phyloP scores from a whole-genome alignment of 2,888 invertebrate genomes.

The Amphipoea lucens region DNA sequence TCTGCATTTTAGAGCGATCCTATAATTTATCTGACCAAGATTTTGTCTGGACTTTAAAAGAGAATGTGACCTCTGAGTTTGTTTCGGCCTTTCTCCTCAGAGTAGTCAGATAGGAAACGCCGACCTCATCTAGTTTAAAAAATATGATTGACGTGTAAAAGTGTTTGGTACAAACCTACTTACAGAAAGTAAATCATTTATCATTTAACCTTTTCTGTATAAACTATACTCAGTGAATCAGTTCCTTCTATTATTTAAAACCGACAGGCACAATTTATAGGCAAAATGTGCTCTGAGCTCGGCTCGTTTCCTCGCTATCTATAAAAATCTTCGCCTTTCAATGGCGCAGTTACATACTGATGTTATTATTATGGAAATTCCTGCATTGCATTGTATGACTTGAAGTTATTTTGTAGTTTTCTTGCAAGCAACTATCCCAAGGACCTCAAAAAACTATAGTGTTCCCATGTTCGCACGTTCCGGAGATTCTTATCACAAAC shows the following conservation, averaged over 20 bases:
- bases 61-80: no score
- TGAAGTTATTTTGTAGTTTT: constrained; percentile 5
- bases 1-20: not conserved
- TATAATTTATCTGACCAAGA: not conserved
- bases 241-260: no score
- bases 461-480: not conserved
- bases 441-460: not conserved
- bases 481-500: not conserved
- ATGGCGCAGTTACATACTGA: not conserved
- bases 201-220: not conserved
- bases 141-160: no score
- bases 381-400: not conserved
- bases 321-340: not conserved
- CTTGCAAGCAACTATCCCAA: not conserved
- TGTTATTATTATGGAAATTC: not conserved
- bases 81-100: no score
- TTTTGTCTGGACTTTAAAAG: no score
- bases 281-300: not conserved
- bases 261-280: no score
- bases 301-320: not conserved
- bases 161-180: no score
- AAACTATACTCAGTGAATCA: not conserved
- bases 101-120: no score
- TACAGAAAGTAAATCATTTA: no score
- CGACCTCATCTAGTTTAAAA: no score